These are phyloP conservation scores for Numenius phaeopus DNA, from an alignment of 2,797 vertebrate species.

Conservation along the genomic window DNA sequence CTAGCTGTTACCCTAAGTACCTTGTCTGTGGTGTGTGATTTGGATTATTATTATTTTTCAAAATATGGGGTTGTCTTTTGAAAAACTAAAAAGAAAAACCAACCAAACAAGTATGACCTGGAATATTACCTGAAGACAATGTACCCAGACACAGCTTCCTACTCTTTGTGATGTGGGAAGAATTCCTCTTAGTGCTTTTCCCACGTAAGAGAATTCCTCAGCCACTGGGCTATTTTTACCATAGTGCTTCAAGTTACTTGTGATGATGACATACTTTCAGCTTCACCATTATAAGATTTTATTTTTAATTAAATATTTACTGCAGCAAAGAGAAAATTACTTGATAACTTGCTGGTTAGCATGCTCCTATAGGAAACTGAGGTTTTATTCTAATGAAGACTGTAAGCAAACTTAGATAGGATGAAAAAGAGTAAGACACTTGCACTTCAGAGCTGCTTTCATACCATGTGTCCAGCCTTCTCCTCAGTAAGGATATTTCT, in stretches of 20 bases:
- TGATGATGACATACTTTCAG: neutral
- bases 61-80: neutral
- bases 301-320: neutral
- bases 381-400: neutral
- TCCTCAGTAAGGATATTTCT: neutral
- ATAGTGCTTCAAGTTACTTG: neutral
- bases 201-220: neutral
- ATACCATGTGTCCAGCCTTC: neutral
- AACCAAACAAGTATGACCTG: neutral
- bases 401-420: neutral
- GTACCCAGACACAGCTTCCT: neutral
- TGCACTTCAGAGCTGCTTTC: neutral
- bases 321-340: neutral
- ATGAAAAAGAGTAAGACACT: neutral
- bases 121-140: neutral
- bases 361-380: neutral
- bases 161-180: neutral
- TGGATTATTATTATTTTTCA: neutral
- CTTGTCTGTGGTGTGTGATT: neutral
- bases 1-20: neutral
- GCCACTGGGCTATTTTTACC: neutral
- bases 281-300: neutral
- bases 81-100: neutral
- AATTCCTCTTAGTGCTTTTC: neutral
- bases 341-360: neutral